phyloP scores from a whole-genome alignment of 92 coral and sea anemone species.

The Chrysogorgia sp. region DNA sequence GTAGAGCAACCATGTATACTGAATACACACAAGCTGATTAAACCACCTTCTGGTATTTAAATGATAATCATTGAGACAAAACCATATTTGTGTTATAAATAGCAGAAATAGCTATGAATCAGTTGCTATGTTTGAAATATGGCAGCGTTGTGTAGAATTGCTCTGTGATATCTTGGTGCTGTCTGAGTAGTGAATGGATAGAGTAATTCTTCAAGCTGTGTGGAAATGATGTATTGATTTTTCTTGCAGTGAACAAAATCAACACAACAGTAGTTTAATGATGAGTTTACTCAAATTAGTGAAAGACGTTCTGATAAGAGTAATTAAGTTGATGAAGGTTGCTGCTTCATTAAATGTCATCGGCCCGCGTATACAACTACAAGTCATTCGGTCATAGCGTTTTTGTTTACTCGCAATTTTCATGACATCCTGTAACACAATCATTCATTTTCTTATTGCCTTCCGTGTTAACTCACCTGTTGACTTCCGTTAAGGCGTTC shows the following conservation, averaged over 20 bases:
- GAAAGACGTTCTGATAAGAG: no score
- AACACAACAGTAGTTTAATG: not conserved
- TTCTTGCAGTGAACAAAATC: slow-evolving; percentile 16
- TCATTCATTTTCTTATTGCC: no score
- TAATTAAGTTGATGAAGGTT: no score
- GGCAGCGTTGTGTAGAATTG: slow-evolving; percentile 15
- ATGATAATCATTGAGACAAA: slow-evolving; percentile 38
- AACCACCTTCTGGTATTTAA: slow-evolving; percentile 24
- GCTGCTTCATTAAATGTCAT: no score
- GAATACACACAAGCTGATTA: not conserved
- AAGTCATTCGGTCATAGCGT: no score
- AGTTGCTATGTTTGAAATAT: slow-evolving; percentile 23
- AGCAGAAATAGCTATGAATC: slow-evolving; percentile 28
- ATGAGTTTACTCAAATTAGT: no score
- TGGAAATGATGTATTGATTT: slow-evolving; percentile 3
- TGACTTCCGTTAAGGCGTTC: no score
- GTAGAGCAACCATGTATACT: not conserved
- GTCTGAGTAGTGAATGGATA: slow-evolving; percentile 5
- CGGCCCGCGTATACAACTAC: no score
- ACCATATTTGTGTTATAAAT: slow-evolving; percentile 45
- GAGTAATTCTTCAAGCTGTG: slow-evolving; percentile 15
- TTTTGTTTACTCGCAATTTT: no score
- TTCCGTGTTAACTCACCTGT: no score
- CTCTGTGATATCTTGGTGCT: slow-evolving; percentile 18
- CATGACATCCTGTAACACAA: no score